These are phyloP conservation scores for Tachysurus vachellii DNA, from an alignment of 2,113 vertebrate species.

Conservation along the genomic window DNA sequence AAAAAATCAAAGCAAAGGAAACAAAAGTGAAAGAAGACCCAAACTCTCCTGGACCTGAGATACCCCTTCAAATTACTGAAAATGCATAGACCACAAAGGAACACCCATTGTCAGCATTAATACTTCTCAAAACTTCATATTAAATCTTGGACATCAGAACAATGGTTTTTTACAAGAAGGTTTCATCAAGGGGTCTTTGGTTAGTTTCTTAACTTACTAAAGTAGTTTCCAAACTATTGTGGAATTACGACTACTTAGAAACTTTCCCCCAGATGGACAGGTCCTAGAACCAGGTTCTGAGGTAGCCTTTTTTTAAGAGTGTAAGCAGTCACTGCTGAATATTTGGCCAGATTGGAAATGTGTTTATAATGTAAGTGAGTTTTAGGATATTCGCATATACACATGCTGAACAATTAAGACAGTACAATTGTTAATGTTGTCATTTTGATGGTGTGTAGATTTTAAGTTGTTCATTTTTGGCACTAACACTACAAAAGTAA, in stretches of 20 bases:
- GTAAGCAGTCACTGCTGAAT: background rate
- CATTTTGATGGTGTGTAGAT: slow-evolving; percentile 8
- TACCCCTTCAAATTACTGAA: slow-evolving; percentile 62
- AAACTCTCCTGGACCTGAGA: background rate
- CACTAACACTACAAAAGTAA: background rate
- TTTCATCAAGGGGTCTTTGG: background rate
- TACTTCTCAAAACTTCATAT: background rate
- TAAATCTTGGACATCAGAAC: background rate
- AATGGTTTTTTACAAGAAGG: background rate
- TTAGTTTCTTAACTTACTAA: background rate
- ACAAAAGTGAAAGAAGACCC: slow-evolving; percentile 4
- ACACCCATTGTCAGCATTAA: background rate
- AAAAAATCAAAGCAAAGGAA: slow-evolving; percentile 50
- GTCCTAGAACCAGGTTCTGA: background rate
- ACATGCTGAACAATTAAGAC: slow-evolving; percentile 1
- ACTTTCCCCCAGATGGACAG: background rate
- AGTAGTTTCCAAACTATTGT: background rate
- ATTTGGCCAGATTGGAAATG: background rate
- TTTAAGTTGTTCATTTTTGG: background rate
- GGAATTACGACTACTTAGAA: background rate
- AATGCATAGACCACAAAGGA: slow-evolving; percentile 41
- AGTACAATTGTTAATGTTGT: background rate
- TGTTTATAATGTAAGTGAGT: background rate
- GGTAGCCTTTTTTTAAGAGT: background rate
- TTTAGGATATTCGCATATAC: background rate